Conservation (phyloP, 2,888 invertebrate species). For the Thymelicus lineola region DNA sequence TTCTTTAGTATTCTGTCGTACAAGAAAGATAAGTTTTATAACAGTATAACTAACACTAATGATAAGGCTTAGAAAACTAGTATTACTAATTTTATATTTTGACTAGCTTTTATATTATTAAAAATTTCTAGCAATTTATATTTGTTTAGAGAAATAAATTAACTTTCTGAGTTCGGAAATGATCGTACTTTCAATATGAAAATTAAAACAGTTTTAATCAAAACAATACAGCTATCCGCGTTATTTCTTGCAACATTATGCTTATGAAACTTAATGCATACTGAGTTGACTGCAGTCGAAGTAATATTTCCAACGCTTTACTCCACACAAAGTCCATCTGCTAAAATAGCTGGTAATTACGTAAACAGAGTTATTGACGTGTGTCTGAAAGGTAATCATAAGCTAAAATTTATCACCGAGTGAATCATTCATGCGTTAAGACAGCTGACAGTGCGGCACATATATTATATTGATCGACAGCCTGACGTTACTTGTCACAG, state of each 20-base stretch:
- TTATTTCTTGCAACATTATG: neutral
- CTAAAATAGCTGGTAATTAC: conserved; percentile 73
- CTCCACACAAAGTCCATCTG: neutral
- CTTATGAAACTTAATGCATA: neutral
- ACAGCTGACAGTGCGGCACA: conserved; percentile 84
- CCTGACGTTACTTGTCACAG: conserved; percentile 82
- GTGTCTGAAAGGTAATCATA: conserved; percentile 84
- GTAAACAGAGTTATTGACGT: conserved; percentile 82
- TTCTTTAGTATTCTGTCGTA: neutral
- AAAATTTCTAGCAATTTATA: too few species aligned
- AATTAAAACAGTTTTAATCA: neutral
- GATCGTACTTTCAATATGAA: too few species aligned
- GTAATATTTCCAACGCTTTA: conserved; percentile 1
- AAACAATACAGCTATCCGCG: neutral
- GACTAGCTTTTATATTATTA: neutral
- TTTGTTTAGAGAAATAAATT: too few species aligned
- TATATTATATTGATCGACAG: conserved; percentile 85
- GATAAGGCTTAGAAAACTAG: too few species aligned
- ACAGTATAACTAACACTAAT: too few species aligned
- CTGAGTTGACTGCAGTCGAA: neutral
- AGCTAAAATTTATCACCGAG: conserved; percentile 84
- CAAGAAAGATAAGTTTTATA: too few species aligned
- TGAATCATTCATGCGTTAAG: conserved; percentile 84
- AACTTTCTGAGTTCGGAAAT: too few species aligned
- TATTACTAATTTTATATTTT: neutral